phyloP scores from a whole-genome alignment of 2,888 invertebrate genomes.

The Pyrocoelia pectoralis region DNA sequence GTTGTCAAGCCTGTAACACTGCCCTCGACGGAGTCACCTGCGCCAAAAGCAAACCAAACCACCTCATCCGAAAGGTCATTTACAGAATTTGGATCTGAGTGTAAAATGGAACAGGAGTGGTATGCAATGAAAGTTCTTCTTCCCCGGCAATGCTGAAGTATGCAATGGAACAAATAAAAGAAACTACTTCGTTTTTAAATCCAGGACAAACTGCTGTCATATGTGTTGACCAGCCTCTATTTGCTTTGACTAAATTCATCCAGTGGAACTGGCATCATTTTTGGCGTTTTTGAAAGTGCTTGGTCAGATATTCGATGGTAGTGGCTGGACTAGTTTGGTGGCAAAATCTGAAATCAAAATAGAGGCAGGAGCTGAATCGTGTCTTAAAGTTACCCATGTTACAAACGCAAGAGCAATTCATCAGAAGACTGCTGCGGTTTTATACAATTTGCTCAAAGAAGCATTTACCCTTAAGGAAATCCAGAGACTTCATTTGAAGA shows the following conservation, averaged over 20 bases:
- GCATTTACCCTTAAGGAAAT: constrained; percentile 1
- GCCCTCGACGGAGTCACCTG: constrained; percentile 6
- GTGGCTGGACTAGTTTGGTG: background rate
- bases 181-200: constrained; percentile 1
- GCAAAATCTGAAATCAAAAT: background rate
- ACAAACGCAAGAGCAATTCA: constrained; percentile 12
- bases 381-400: background rate
- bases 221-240: background rate
- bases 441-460: constrained; percentile 8
- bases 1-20: constrained; percentile 13
- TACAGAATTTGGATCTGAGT: constrained; percentile 10
- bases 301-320: constrained; percentile 6
- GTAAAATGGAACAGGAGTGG: constrained; percentile 11
- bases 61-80: constrained; percentile 6
- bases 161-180: constrained; percentile 14
- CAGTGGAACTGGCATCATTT: background rate
- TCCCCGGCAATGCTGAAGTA: constrained; percentile 10
- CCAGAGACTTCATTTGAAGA: constrained; percentile 11
- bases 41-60: constrained; percentile 12
- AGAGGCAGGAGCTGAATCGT: background rate
- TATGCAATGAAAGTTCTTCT: constrained; percentile 11
- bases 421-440: constrained; percentile 3
- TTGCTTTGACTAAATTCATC: background rate
- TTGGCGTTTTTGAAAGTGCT: constrained; percentile 1
- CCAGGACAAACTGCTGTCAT: constrained; percentile 6